Evolutionary conservation across 2,888 invertebrate species (phyloP).

Genomic region (Trisateles emortualis): DNA sequence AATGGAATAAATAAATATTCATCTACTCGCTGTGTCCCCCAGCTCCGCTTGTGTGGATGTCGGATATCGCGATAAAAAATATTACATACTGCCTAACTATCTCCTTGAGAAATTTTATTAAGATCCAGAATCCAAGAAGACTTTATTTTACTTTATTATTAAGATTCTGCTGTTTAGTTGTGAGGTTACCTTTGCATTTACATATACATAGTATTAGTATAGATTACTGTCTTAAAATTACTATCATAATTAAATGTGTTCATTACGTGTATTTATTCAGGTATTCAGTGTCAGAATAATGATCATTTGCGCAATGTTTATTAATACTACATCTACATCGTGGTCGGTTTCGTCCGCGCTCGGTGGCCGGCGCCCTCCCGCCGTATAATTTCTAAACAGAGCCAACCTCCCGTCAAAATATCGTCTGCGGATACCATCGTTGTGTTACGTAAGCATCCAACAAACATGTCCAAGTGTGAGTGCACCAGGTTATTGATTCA

Average conservation of each 20-base stretch:
- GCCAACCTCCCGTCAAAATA: slow-evolving; percentile 81
- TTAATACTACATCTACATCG: slow-evolving; percentile 18
- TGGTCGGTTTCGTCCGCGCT: slow-evolving; percentile 7
- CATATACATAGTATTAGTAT: too few relatives aligned
- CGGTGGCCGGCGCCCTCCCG: slow-evolving; percentile 35
- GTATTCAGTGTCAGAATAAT: slow-evolving; percentile 16
- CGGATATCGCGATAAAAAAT: too few relatives aligned
- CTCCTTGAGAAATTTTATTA: too few relatives aligned
- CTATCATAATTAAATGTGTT: slow-evolving; percentile 6
- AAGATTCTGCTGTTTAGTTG: too few relatives aligned
- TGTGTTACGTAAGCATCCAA: slow-evolving; percentile 72
- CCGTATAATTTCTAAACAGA: slow-evolving; percentile 75
- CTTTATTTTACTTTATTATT: too few relatives aligned
- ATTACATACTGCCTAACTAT: too few relatives aligned
- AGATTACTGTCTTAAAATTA: neutral
- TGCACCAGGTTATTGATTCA: slow-evolving; percentile 83
- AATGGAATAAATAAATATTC: too few relatives aligned
- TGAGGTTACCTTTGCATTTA: too few relatives aligned
- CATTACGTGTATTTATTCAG: neutral
- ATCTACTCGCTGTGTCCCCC: too few relatives aligned
- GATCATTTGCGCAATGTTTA: slow-evolving; percentile 10
- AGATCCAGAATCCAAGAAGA: too few relatives aligned
- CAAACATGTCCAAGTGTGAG: slow-evolving; percentile 67
- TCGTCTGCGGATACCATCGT: slow-evolving; percentile 66
- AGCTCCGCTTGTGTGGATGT: too few relatives aligned